Evolutionary conservation across 2,113 vertebrate genomes (phyloP).

Genomic region (Hypomesus transpacificus): DNA sequence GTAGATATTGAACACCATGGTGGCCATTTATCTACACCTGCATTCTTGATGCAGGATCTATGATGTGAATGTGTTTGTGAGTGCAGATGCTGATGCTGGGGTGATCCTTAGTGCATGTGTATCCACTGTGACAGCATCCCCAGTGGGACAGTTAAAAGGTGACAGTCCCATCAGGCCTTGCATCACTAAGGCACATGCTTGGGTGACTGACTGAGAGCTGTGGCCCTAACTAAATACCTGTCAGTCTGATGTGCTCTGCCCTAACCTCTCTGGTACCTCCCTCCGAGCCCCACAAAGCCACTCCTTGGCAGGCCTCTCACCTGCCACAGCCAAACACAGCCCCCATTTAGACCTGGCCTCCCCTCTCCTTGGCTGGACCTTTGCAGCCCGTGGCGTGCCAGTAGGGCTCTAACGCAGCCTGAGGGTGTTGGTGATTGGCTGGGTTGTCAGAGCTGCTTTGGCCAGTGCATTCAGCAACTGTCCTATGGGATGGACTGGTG

Average conservation of each 20-base stretch:
- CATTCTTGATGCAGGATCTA: too few relatives aligned
- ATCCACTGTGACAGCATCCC: constrained; percentile 32
- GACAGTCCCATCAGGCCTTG: constrained; percentile 62
- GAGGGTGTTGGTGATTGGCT: constrained; percentile 62
- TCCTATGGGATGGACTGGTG: constrained; percentile 28
- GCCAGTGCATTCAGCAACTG: constrained; percentile 13
- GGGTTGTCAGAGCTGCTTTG: constrained; percentile 33
- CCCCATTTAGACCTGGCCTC: constrained; percentile 55
- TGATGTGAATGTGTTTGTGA: not conserved
- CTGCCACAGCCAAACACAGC: constrained; percentile 53
- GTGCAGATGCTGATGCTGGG: not conserved
- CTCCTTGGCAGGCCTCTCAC: constrained; percentile 55
- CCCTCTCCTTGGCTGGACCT: constrained; percentile 56
- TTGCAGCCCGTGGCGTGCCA: constrained; percentile 55
- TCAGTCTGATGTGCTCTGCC: constrained; percentile 53
- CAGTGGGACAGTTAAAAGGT: constrained; percentile 61
- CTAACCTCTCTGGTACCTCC: constrained; percentile 61
- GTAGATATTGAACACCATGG: too few relatives aligned
- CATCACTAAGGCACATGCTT: constrained; percentile 47
- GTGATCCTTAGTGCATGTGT: not conserved
- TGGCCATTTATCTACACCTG: too few relatives aligned
- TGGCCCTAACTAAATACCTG: constrained; percentile 64
- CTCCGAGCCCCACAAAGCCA: constrained; percentile 46
- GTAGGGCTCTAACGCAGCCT: constrained; percentile 59
- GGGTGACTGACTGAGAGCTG: constrained; percentile 56